Evolutionary conservation across 2,113 vertebrate species (phyloP).

Genomic region (Chrysemys picta): DNA sequence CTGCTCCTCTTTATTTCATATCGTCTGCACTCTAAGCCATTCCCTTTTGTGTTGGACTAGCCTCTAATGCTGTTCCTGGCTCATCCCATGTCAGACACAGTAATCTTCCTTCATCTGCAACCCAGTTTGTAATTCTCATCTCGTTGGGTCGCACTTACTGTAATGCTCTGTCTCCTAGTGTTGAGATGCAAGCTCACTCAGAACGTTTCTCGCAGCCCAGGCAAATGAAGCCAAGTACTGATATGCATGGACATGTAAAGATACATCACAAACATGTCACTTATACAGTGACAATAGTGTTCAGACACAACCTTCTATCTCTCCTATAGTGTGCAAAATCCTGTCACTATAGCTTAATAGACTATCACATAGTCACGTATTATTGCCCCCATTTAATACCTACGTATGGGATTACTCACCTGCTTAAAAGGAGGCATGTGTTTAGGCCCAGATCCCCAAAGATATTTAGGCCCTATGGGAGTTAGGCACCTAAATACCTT

Average conservation of each 20-base stretch:
- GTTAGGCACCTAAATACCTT: background rate
- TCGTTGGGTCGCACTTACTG: background rate
- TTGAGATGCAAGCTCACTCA: background rate
- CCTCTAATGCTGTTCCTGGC: background rate
- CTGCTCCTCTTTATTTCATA: background rate
- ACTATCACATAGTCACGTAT: background rate
- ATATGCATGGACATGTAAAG: background rate
- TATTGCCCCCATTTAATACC: background rate
- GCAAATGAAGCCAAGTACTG: background rate
- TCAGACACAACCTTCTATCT: background rate
- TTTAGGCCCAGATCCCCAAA: background rate
- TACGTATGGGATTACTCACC: background rate
- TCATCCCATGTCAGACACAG: background rate
- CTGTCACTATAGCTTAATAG: background rate
- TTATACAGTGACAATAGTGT: background rate
- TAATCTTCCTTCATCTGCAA: background rate
- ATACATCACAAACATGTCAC: background rate
- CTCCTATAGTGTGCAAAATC: background rate
- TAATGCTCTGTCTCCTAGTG: background rate
- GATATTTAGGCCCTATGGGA: fast-evolving
- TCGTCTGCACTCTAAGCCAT: background rate
- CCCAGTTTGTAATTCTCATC: background rate
- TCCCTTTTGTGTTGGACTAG: background rate
- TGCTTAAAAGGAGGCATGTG: background rate
- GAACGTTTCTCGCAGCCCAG: background rate